Percentiles rank a stretch among this genome's conserved stretches.
Evolutionary conservation across 2,797 vertebrate species (phyloP).

Genomic region (Salarias fasciatus): DNA sequence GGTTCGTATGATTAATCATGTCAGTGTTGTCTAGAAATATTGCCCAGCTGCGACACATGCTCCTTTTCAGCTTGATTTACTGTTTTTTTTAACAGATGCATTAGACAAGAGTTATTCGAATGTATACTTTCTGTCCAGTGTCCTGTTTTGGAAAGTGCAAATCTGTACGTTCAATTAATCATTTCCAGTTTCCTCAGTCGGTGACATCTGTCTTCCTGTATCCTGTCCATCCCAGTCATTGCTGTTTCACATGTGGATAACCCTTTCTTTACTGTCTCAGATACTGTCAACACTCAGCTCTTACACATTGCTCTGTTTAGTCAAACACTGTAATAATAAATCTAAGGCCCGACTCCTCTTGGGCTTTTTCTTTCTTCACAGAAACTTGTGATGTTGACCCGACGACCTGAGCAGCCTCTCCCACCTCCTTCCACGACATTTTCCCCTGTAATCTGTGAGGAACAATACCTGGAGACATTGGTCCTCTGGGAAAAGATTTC

Average conservation of each 20-base stretch:
- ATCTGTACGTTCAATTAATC: slow-evolving; percentile 49
- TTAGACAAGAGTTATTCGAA: slow-evolving; percentile 8
- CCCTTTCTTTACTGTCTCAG: slow-evolving; percentile 16
- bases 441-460: slow-evolving; percentile 42
- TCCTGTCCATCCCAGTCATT: slow-evolving; percentile 65
- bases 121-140: slow-evolving; percentile 19
- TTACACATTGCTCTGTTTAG: slow-evolving; percentile 19
- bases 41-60: neutral
- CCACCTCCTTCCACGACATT: slow-evolving; percentile 14
- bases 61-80: neutral
- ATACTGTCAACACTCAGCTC: slow-evolving; percentile 32
- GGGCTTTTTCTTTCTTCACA: slow-evolving; percentile 11
- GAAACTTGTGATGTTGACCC: slow-evolving; percentile 24
- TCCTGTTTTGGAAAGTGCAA: slow-evolving; percentile 49
- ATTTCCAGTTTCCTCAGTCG: slow-evolving; percentile 61
- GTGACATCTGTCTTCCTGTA: slow-evolving; percentile 72
- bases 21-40: neutral
- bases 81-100: neutral
- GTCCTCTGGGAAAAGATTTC: slow-evolving; percentile 41
- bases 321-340: slow-evolving; percentile 28
- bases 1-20: neutral
- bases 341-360: slow-evolving; percentile 9
- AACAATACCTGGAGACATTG: slow-evolving; percentile 68
- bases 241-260: slow-evolving; percentile 41
- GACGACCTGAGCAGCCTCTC: slow-evolving; percentile 17